phyloP scores from a whole-genome alignment of 2,888 invertebrate genomes.

The Plusia festucae region DNA sequence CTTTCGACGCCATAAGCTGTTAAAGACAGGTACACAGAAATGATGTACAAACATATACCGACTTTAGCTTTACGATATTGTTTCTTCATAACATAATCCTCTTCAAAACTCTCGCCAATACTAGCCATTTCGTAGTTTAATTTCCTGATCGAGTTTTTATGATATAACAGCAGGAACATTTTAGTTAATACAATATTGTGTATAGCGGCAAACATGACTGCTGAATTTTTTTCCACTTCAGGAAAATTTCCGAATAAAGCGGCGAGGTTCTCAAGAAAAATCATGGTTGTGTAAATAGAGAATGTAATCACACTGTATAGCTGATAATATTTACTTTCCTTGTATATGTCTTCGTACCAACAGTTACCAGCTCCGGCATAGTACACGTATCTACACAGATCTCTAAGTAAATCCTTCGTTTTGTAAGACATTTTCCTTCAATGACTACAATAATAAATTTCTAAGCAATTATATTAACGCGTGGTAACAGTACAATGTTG shows the following conservation, averaged over 20 bases:
- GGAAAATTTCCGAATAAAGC: slow-evolving; percentile 79
- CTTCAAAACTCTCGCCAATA: slow-evolving; percentile 75
- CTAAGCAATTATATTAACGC: slow-evolving; percentile 17
- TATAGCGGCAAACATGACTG: slow-evolving; percentile 81
- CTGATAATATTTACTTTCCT: slow-evolving; percentile 71
- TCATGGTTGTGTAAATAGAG: slow-evolving; percentile 77
- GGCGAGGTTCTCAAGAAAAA: slow-evolving; percentile 80
- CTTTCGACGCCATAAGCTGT: slow-evolving; percentile 80
- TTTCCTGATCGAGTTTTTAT: slow-evolving; percentile 78
- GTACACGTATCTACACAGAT: slow-evolving; percentile 78
- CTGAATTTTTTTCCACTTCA: slow-evolving; percentile 81
- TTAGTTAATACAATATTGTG: slow-evolving; percentile 81
- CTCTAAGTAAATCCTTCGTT: slow-evolving; percentile 72
- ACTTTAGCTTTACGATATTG: slow-evolving; percentile 77
- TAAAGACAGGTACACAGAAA: slow-evolving; percentile 80
- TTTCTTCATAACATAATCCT: slow-evolving; percentile 72
- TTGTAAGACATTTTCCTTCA: slow-evolving; percentile 65
- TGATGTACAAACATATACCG: slow-evolving; percentile 73
- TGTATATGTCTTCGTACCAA: slow-evolving; percentile 75
- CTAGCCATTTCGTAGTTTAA: slow-evolving; percentile 79
- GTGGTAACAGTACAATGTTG: slow-evolving; percentile 13
- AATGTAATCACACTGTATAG: slow-evolving; percentile 73
- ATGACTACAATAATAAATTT: slow-evolving; percentile 9
- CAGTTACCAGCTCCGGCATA: slow-evolving; percentile 79
- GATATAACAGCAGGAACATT: slow-evolving; percentile 78